Evolutionary conservation across 2,888 invertebrate genomes (phyloP).

Genomic region (Melipona beecheii): DNA sequence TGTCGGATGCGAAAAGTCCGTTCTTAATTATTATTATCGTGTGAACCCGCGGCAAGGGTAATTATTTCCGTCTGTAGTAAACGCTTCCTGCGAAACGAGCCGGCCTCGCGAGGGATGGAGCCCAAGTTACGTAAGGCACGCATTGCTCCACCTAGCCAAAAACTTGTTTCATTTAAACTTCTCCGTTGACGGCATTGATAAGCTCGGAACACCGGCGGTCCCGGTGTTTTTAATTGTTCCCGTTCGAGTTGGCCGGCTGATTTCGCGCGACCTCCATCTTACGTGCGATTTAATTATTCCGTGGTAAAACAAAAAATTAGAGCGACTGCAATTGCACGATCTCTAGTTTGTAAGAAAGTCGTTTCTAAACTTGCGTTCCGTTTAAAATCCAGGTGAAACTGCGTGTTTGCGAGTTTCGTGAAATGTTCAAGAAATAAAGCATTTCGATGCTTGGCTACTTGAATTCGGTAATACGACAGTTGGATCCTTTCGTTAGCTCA

Average conservation of each 20-base stretch:
- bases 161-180: slow-evolving; percentile 79
- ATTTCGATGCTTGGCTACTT: neutral
- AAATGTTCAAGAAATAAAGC: neutral
- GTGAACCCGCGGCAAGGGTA: slow-evolving; percentile 77
- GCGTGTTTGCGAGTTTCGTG: neutral
- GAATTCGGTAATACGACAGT: neutral
- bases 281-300: slow-evolving; percentile 12
- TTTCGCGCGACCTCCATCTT: neutral
- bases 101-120: slow-evolving; percentile 47
- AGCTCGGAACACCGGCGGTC: slow-evolving; percentile 63
- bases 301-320: neutral
- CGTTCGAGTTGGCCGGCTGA: slow-evolving; percentile 2
- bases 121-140: slow-evolving; percentile 65
- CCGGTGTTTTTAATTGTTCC: slow-evolving; percentile 29
- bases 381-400: neutral
- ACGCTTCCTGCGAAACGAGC: slow-evolving; percentile 72
- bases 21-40: slow-evolving; percentile 82
- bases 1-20: slow-evolving; percentile 54
- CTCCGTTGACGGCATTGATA: slow-evolving; percentile 72
- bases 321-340: neutral
- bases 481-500: neutral
- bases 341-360: too few relatives aligned
- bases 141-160: slow-evolving; percentile 60
- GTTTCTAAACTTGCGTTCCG: neutral
- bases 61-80: slow-evolving; percentile 80